These are phyloP conservation scores for Eupleurogrammus muticus DNA, from an alignment of 2,797 vertebrate species.

Conservation along the genomic window DNA sequence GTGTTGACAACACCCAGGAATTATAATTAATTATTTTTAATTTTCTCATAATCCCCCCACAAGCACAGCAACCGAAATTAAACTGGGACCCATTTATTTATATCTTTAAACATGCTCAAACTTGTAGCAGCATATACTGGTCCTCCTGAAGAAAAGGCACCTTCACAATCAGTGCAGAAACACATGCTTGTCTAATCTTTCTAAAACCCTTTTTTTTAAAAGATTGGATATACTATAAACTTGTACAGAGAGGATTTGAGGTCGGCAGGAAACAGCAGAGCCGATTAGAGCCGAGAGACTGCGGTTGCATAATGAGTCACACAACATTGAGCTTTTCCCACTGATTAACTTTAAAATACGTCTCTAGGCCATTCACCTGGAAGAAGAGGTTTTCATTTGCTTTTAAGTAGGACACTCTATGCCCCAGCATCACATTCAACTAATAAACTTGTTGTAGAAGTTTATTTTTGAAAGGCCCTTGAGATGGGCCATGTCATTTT, in stretches of 20 bases:
- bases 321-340: conserved; percentile 19
- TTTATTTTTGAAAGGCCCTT: too few species aligned
- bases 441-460: conserved; percentile 8
- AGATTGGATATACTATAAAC: background rate
- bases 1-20: background rate
- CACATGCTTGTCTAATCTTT: background rate
- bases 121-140: background rate
- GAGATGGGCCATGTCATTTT: too few species aligned
- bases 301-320: conserved; percentile 33
- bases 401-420: background rate
- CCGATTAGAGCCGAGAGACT: conserved; percentile 5
- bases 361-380: conserved; percentile 19
- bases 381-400: conserved; percentile 4
- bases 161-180: background rate
- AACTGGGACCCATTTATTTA: background rate
- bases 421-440: conserved; percentile 2
- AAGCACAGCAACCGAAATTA: background rate
- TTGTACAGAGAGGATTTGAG: background rate
- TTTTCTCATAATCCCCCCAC: background rate
- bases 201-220: background rate
- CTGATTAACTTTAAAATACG: conserved; percentile 35
- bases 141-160: background rate
- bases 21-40: background rate
- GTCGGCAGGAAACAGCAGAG: background rate
- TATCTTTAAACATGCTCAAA: background rate